These are phyloP conservation scores for Capreolus pygargus DNA, from an alignment of 2,113 vertebrate species.

Conservation along the genomic window DNA sequence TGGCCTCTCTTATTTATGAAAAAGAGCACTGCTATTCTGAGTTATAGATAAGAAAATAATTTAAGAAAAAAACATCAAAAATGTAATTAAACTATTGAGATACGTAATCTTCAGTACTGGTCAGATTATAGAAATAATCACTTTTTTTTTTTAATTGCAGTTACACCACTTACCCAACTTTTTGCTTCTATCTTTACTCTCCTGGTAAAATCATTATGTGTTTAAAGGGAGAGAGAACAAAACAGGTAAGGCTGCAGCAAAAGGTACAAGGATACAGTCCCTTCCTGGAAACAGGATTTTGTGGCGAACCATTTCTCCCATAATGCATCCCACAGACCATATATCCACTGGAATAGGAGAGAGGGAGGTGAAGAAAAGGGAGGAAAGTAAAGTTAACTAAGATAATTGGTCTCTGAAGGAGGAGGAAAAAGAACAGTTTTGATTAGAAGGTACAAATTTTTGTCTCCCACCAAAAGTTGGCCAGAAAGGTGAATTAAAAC, in stretches of 20 bases:
- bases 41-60: slow-evolving; percentile 10
- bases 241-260: slow-evolving; percentile 81
- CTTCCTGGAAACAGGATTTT: slow-evolving; percentile 99
- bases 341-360: slow-evolving; percentile 96
- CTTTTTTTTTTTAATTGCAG: neutral
- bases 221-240: slow-evolving; percentile 75
- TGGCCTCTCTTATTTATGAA: neutral
- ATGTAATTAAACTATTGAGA: slow-evolving; percentile 41
- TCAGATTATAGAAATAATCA: slow-evolving; percentile 27
- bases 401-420: slow-evolving; percentile 80
- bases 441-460: slow-evolving; percentile 81
- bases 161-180: slow-evolving; percentile 74
- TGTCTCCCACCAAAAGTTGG: slow-evolving; percentile 50
- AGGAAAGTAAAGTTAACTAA: slow-evolving; percentile 88
- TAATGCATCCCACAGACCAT: slow-evolving; percentile 99
- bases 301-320: slow-evolving; percentile 99
- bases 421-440: slow-evolving; percentile 79
- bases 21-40: neutral
- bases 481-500: neutral
- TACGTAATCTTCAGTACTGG: slow-evolving; percentile 57
- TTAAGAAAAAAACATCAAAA: slow-evolving; percentile 40
- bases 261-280: slow-evolving; percentile 98
- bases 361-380: slow-evolving; percentile 81
- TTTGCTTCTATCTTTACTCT: slow-evolving; percentile 81
- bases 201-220: slow-evolving; percentile 67